A percentile compares a stretch with the other conserved stretches of the same genome.
Evolutionary conservation across 2,888 invertebrate species (phyloP).

Genomic region (Dorcus hopei): DNA sequence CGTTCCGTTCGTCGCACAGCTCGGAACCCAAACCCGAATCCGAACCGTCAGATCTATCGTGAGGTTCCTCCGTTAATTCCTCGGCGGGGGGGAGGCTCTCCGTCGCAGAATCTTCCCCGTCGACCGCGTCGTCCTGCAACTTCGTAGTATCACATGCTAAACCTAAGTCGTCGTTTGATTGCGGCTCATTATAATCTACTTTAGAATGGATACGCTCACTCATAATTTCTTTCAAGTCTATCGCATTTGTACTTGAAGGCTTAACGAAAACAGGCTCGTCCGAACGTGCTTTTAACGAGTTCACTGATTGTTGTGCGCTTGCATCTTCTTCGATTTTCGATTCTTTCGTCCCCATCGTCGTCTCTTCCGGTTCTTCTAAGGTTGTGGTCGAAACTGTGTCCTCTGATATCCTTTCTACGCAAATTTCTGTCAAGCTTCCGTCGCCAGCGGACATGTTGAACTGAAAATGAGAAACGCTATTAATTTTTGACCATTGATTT

Average conservation of each 20-base stretch:
- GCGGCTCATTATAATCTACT: conserved; percentile 28
- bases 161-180: conserved; percentile 30
- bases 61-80: conserved; percentile 57
- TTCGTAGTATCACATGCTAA: background rate
- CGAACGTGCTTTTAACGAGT: conserved; percentile 15
- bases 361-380: conserved; percentile 4
- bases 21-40: conserved; percentile 82
- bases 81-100: conserved; percentile 58
- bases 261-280: conserved; percentile 25
- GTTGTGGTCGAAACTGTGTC: conserved; percentile 8
- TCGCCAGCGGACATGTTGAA: conserved; percentile 29
- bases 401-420: background rate
- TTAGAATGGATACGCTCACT: conserved; percentile 37
- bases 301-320: conserved; percentile 13
- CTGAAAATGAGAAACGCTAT: conserved; percentile 25
- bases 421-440: conserved; percentile 10
- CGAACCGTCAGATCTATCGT: conserved; percentile 75
- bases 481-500: background rate
- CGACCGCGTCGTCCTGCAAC: conserved; percentile 37
- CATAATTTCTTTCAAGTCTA: conserved; percentile 23
- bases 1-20: conserved; percentile 57
- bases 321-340: conserved; percentile 20
- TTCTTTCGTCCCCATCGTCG: conserved; percentile 28
- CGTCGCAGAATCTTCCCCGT: conserved; percentile 62
- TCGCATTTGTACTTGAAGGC: conserved; percentile 30